Conservation (phyloP, 2,113 vertebrate species). For the Mus pahari region DNA sequence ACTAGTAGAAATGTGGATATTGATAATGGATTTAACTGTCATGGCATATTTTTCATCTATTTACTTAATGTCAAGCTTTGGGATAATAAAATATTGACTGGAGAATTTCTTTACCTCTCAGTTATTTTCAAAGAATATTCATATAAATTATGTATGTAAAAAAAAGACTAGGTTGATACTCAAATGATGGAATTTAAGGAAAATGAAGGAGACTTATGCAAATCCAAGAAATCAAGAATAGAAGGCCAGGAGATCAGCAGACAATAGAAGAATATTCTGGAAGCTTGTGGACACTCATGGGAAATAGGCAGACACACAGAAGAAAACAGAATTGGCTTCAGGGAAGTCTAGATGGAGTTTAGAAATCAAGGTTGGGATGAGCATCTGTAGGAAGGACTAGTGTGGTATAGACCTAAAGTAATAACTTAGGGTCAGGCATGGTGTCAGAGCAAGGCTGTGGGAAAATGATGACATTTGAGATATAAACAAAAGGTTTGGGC, state of each 20-base stretch:
- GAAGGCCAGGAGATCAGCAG: not conserved
- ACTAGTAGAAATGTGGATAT: not conserved
- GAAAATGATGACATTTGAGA: not conserved
- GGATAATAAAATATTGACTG: constrained; percentile 44
- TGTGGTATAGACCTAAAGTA: not conserved
- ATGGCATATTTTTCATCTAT: constrained; percentile 42
- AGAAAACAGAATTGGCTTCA: not conserved
- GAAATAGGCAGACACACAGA: not conserved
- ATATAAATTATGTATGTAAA: constrained; percentile 38
- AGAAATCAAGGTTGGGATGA: not conserved
- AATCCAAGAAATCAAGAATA: not conserved
- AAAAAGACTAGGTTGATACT: not conserved
- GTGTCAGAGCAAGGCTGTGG: not conserved
- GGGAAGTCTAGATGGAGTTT: not conserved
- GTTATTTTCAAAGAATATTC: constrained; percentile 10
- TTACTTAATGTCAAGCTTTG: constrained; percentile 22
- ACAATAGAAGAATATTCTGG: not conserved
- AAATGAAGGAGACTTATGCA: not conserved
- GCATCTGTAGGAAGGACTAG: not conserved
- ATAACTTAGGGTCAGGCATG: not conserved
- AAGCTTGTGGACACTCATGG: not conserved
- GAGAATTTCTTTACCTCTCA: not conserved
- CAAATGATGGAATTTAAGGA: not conserved
- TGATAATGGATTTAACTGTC: not conserved
- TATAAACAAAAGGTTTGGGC: not conserved